Conservation (phyloP, 1,140 invertebrate species). For the Lucilia cuprina region DNA sequence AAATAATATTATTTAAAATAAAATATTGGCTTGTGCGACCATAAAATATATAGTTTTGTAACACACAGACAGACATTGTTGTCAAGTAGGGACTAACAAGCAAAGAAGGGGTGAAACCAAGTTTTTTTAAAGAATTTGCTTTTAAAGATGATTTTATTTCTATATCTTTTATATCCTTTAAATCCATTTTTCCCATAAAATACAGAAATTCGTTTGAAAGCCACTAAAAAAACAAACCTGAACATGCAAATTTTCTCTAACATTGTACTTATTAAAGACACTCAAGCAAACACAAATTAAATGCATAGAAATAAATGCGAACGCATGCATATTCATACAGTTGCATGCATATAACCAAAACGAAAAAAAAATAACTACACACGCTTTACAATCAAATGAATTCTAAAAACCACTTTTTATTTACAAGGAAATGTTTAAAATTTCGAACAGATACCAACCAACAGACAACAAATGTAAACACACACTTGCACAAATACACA, state of each 20-base stretch:
- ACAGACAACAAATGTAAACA: neutral
- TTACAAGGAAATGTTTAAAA: neutral
- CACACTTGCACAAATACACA: neutral
- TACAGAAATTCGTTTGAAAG: neutral
- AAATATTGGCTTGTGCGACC: neutral
- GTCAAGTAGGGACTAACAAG: neutral
- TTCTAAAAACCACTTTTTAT: neutral
- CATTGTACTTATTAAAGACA: neutral
- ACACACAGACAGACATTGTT: neutral
- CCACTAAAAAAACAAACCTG: neutral
- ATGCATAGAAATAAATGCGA: neutral
- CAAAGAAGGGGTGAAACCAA: no score
- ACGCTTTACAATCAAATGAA: neutral
- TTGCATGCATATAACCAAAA: neutral
- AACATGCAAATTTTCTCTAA: neutral
- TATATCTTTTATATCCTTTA: neutral
- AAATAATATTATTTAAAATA: neutral
- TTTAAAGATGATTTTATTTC: no score
- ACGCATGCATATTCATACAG: neutral
- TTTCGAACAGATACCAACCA: conserved; percentile 1
- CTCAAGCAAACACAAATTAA: neutral
- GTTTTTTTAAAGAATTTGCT: no score
- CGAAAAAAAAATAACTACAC: neutral
- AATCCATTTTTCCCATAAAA: neutral
- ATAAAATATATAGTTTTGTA: neutral